Evolutionary conservation across 2,888 invertebrate species (phyloP).

Genomic region (Steinernema hermaphroditum): DNA sequence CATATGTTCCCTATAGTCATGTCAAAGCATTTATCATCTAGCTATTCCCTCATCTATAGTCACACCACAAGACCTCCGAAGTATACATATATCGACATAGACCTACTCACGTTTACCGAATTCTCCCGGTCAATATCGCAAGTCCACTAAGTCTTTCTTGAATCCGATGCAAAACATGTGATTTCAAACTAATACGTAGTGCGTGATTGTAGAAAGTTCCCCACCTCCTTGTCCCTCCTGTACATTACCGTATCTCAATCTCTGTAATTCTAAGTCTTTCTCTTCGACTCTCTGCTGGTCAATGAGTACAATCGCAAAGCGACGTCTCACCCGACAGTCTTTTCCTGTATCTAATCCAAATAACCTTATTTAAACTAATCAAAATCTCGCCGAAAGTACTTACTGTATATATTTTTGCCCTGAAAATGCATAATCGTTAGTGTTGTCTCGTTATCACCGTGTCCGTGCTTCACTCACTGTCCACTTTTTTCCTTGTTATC

Average conservation of each 20-base stretch:
- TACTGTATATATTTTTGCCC: background rate
- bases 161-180: background rate
- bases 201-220: background rate
- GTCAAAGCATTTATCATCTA: conserved; percentile 25
- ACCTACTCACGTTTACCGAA: background rate
- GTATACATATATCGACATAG: background rate
- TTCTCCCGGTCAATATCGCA: conserved; percentile 5
- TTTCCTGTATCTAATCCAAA: background rate
- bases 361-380: too few species aligned
- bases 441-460: conserved; percentile 17
- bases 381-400: background rate
- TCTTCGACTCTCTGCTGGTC: background rate
- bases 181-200: background rate
- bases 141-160: background rate
- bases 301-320: background rate
- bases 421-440: conserved; percentile 20
- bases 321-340: conserved; percentile 7
- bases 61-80: conserved; percentile 5
- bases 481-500: conserved; percentile 5
- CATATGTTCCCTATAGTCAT: background rate
- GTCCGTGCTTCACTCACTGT: background rate
- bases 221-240: background rate
- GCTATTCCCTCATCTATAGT: background rate
- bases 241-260: conserved; percentile 2
- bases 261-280: background rate